Evolutionary conservation across 2,113 vertebrate genomes (phyloP).

Genomic region (Macquaria ambigua): DNA sequence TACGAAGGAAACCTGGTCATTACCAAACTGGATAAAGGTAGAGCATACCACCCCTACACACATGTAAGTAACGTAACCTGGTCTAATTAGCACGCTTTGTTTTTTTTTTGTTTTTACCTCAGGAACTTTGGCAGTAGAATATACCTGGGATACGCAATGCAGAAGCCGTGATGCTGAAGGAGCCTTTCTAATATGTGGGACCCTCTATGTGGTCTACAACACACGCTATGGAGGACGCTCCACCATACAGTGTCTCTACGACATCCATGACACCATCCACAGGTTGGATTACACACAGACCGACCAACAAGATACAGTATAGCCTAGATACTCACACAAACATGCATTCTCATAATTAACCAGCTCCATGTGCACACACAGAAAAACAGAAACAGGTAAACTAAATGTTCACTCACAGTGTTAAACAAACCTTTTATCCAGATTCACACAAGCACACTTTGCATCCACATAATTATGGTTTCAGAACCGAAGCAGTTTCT

Average conservation of each 20-base stretch:
- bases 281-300: conserved; percentile 50
- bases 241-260: conserved; percentile 89
- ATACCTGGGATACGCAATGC: conserved; percentile 92
- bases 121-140: conserved; percentile 86
- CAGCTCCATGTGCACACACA: not conserved
- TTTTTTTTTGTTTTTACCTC: not conserved
- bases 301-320: not conserved
- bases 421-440: not conserved
- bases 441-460: not conserved
- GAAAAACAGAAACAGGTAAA: not conserved
- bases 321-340: not conserved
- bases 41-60: not conserved
- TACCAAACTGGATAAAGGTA: conserved; percentile 89
- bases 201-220: conserved; percentile 93
- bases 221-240: conserved; percentile 87
- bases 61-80: not conserved
- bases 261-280: conserved; percentile 86
- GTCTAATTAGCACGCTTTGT: not conserved
- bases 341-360: not conserved
- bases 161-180: conserved; percentile 89
- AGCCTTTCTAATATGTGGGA: conserved; percentile 92
- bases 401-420: not conserved
- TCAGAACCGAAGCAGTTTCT: not conserved
- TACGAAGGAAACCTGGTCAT: conserved; percentile 88
- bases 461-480: not conserved